phyloP scores from a whole-genome alignment of 2,797 vertebrate species.

The Cuniculus paca region DNA sequence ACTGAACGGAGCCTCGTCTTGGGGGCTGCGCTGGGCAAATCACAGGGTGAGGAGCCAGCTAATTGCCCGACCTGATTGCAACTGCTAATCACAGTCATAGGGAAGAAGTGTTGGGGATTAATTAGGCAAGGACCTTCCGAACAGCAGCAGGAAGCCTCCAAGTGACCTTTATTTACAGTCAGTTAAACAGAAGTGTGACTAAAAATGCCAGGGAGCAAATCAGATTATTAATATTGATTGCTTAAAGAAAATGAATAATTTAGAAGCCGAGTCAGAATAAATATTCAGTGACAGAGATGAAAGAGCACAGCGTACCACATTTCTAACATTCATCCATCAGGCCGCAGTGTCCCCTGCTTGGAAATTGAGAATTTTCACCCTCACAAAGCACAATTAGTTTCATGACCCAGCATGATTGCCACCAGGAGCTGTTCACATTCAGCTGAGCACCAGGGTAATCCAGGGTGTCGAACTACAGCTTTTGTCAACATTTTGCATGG shows the following conservation, averaged over 20 bases:
- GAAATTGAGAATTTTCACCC: slow-evolving; percentile 88
- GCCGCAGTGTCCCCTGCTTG: slow-evolving; percentile 77
- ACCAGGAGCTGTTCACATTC: slow-evolving; percentile 74
- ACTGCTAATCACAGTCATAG: slow-evolving; percentile 91
- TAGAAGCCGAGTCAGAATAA: slow-evolving; percentile 91
- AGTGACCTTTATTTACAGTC: slow-evolving; percentile 95
- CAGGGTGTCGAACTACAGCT: slow-evolving; percentile 53
- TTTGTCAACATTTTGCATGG: slow-evolving; percentile 79
- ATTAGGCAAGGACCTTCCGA: slow-evolving; percentile 93
- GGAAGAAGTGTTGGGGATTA: slow-evolving; percentile 91
- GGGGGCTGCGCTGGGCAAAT: slow-evolving; percentile 86
- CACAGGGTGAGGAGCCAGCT: slow-evolving; percentile 88
- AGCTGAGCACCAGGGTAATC: slow-evolving; percentile 53
- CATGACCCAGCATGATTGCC: slow-evolving; percentile 87
- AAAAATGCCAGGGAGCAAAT: slow-evolving; percentile 93
- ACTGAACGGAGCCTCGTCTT: slow-evolving; percentile 80
- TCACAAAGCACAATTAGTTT: slow-evolving; percentile 88
- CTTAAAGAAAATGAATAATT: slow-evolving; percentile 94
- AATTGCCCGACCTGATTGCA: slow-evolving; percentile 93
- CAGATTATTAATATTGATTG: slow-evolving; percentile 95
- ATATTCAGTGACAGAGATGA: slow-evolving; percentile 90
- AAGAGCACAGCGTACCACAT: slow-evolving; percentile 86
- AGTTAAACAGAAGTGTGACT: slow-evolving; percentile 94
- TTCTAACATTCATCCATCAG: slow-evolving; percentile 88
- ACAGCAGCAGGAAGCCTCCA: slow-evolving; percentile 92